phyloP scores from a whole-genome alignment of 2,797 vertebrate genomes.

The Sylvilagus floridanus region DNA sequence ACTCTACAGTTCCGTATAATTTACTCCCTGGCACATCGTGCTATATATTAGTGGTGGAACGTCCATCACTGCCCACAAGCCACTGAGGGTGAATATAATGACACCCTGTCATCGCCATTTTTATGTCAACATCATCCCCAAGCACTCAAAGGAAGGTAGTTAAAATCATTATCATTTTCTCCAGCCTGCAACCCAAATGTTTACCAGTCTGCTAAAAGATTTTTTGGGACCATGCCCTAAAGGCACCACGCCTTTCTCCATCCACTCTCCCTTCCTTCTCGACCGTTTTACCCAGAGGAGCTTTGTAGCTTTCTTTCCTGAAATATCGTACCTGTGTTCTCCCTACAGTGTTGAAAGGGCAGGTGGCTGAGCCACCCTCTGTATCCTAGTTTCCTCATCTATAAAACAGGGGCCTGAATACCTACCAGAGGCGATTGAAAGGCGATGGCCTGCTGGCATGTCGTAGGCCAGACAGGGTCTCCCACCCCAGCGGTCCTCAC shows the following conservation, averaged over 20 bases:
- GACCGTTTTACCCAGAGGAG: background rate
- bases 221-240: background rate
- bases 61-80: background rate
- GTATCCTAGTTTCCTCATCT: background rate
- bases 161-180: conserved; percentile 64
- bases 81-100: conserved; percentile 54
- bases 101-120: conserved; percentile 53
- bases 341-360: background rate
- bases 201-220: conserved; percentile 42
- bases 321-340: background rate
- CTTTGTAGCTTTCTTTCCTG: background rate
- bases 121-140: conserved; percentile 54
- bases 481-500: background rate
- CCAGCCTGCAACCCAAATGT: conserved; percentile 13
- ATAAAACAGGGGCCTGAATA: background rate
- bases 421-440: background rate
- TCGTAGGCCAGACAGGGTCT: background rate
- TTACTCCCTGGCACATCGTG: conserved; percentile 35
- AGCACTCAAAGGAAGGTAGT: background rate
- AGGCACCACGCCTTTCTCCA: background rate
- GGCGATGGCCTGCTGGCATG: background rate
- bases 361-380: background rate
- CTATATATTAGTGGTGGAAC: background rate
- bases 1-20: conserved; percentile 36
- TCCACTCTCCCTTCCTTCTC: background rate